phyloP scores from a whole-genome alignment of 2,888 invertebrate genomes.

The Rhopalosiphum nymphaeae region DNA sequence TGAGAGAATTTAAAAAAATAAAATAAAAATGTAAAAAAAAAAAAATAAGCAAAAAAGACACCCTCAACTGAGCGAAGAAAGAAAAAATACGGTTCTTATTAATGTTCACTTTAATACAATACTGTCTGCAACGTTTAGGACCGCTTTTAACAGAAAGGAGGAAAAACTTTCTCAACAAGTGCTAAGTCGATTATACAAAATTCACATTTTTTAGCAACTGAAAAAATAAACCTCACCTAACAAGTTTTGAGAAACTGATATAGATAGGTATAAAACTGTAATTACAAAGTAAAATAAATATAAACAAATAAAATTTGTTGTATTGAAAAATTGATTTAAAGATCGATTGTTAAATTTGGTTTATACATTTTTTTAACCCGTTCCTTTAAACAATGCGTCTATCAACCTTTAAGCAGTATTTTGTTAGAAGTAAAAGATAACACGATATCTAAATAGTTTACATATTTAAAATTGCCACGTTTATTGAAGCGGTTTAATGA shows the following conservation, averaged over 20 bases:
- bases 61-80: slow-evolving; percentile 51
- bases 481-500: neutral
- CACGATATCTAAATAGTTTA: neutral
- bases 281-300: slow-evolving; percentile 7
- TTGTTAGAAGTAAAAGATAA: neutral
- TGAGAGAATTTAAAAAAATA: slow-evolving; percentile 49
- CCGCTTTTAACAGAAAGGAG: slow-evolving; percentile 30
- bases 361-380: neutral
- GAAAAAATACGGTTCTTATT: slow-evolving; percentile 53
- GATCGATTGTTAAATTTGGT: neutral
- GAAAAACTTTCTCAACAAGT: slow-evolving; percentile 57
- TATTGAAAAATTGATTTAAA: neutral
- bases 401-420: neutral
- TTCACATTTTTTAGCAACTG: slow-evolving; percentile 28
- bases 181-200: slow-evolving; percentile 56
- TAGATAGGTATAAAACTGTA: slow-evolving; percentile 36
- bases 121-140: slow-evolving; percentile 59
- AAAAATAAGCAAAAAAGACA: slow-evolving; percentile 29
- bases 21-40: slow-evolving; percentile 43
- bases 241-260: neutral
- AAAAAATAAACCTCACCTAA: slow-evolving; percentile 42
- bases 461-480: neutral
- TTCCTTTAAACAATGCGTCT: neutral
- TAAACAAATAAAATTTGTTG: neutral
- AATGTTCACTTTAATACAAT: slow-evolving; percentile 55